phyloP scores from a whole-genome alignment of 2,113 vertebrate genomes.

The Crotalus helleri region DNA sequence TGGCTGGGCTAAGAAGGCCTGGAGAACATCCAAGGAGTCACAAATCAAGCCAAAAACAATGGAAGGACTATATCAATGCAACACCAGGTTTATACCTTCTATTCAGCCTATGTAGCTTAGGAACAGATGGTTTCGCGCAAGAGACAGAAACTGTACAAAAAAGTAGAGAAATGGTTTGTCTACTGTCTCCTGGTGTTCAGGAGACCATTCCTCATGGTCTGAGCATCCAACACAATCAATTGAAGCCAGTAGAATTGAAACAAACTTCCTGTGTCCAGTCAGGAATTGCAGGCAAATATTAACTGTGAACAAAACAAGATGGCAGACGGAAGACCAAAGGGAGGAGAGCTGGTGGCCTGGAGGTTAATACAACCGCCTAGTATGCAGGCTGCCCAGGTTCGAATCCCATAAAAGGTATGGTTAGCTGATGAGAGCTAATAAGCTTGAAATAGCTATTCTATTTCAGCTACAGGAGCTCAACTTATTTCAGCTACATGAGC shows the following conservation, averaged over 20 bases:
- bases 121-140: conserved; percentile 72
- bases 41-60: conserved; percentile 71
- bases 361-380: too few relatives aligned
- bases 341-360: too few relatives aligned
- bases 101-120: conserved; percentile 64
- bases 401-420: too few relatives aligned
- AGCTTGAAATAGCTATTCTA: too few relatives aligned
- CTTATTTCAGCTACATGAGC: not conserved
- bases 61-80: conserved; percentile 67
- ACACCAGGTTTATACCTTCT: conserved; percentile 78
- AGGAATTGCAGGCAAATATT: not conserved
- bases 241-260: conserved; percentile 21
- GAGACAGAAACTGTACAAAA: conserved; percentile 61
- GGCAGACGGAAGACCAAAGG: not conserved
- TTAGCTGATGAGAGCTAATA: too few relatives aligned
- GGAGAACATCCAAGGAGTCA: conserved; percentile 72
- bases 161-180: conserved; percentile 63
- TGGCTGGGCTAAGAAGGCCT: conserved; percentile 69
- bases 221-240: conserved; percentile 36
- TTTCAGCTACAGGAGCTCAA: too few relatives aligned
- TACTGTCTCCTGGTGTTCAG: conserved; percentile 55
- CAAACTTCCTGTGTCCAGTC: not conserved
- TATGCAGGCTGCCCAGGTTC: too few relatives aligned
- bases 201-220: conserved; percentile 47
- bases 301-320: not conserved